Conservation (phyloP, 2,797 vertebrate genomes). For the Yasuhikotakia modesta region DNA sequence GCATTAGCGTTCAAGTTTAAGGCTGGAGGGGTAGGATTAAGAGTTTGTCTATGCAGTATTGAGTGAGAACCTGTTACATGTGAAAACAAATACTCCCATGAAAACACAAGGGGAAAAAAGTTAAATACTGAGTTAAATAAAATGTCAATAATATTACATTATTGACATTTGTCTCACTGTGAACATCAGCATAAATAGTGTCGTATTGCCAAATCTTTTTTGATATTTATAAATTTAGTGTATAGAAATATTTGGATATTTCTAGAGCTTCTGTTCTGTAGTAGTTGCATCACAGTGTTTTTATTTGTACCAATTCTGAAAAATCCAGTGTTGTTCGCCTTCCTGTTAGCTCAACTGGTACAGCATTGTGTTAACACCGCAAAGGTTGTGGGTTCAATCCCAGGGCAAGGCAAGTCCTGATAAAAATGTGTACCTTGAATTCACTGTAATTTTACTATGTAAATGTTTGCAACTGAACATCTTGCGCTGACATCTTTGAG, state of each 20-base stretch:
- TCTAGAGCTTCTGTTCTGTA: background rate
- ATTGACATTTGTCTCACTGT: constrained; percentile 25
- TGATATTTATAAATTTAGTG: background rate
- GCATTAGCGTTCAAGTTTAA: constrained; percentile 35
- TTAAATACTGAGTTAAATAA: constrained; percentile 1
- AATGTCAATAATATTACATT: constrained; percentile 29
- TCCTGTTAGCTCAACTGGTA: too few species aligned
- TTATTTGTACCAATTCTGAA: background rate
- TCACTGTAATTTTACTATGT: too few species aligned
- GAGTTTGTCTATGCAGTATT: constrained; percentile 4
- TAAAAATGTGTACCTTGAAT: too few species aligned
- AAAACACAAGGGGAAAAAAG: background rate
- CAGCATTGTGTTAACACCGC: too few species aligned
- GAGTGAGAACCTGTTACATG: constrained; percentile 24
- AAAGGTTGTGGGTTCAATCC: too few species aligned
- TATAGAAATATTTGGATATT: background rate
- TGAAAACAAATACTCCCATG: constrained; percentile 15
- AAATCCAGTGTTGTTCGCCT: constrained; percentile 13
- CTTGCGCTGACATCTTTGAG: constrained; percentile 35
- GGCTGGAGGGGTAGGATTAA: constrained; percentile 50
- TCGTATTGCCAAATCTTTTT: background rate
- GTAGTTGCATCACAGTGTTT: background rate
- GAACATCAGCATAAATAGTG: constrained; percentile 18
- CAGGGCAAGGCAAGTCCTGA: too few species aligned
- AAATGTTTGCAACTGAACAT: constrained; percentile 37